Conservation (phyloP, 2,797 vertebrate genomes). For the Paramormyrops hopkinsi region DNA sequence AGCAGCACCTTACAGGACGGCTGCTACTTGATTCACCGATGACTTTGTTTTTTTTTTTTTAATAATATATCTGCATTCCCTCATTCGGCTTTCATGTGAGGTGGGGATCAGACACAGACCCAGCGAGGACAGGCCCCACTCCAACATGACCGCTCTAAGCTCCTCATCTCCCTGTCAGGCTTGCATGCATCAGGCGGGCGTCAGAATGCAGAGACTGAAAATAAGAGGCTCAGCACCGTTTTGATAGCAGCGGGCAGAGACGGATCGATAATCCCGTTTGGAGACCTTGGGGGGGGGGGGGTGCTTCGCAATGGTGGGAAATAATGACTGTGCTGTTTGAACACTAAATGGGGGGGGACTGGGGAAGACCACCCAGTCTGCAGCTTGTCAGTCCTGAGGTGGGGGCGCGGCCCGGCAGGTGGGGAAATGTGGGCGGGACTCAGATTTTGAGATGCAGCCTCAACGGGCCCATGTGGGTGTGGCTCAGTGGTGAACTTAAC, state of each 20-base stretch:
- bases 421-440: background rate
- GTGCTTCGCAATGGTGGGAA: slow-evolving; percentile 26
- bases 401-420: background rate
- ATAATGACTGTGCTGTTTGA: slow-evolving; percentile 27
- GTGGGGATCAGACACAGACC: background rate
- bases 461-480: background rate
- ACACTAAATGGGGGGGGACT: background rate
- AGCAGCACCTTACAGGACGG: background rate
- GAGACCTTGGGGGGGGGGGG: slow-evolving; percentile 32
- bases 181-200: background rate
- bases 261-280: slow-evolving; percentile 43
- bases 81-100: background rate
- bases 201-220: slow-evolving; percentile 26
- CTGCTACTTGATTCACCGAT: background rate
- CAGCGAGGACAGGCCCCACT: background rate
- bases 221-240: slow-evolving; percentile 27
- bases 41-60: background rate
- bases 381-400: background rate
- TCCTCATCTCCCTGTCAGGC: background rate
- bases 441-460: background rate
- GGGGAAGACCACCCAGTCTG: background rate
- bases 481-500: background rate
- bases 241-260: slow-evolving; percentile 30
- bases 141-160: background rate
- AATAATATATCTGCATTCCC: background rate